Evolutionary conservation across 2,888 invertebrate species (phyloP).

Genomic region (Alcis repandata): DNA sequence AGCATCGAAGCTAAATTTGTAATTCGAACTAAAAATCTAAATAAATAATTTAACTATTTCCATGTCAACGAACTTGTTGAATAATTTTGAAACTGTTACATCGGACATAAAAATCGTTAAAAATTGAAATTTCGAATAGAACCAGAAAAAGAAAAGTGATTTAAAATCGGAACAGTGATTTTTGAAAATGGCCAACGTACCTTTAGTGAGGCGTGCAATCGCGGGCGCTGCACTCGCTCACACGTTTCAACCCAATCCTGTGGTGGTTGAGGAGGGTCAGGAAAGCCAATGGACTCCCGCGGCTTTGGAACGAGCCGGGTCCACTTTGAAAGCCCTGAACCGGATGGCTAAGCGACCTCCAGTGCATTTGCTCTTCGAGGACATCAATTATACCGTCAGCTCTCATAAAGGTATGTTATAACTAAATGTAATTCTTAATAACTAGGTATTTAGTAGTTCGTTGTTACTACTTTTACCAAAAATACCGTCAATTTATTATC

Average conservation of each 20-base stretch:
- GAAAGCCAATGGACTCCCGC: conserved; percentile 81
- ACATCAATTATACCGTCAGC: conserved; percentile 84
- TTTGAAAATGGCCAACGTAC: conserved; percentile 70
- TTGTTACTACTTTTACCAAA: too few species aligned
- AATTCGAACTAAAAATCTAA: conserved; percentile 6
- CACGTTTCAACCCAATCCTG: conserved; percentile 54
- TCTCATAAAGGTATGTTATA: conserved; percentile 71
- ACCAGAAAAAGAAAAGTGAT: conserved; percentile 9
- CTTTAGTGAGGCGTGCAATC: conserved; percentile 77
- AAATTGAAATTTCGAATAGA: neutral
- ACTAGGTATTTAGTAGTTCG: too few species aligned
- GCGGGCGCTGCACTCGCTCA: conserved; percentile 75
- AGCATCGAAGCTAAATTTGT: neutral
- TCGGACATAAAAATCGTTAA: neutral
- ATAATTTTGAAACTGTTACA: neutral
- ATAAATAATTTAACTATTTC: conserved; percentile 11
- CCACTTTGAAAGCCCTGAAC: conserved; percentile 82
- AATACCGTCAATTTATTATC: too few species aligned
- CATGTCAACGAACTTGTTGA: neutral
- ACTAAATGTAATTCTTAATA: too few species aligned
- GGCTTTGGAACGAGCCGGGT: conserved; percentile 80
- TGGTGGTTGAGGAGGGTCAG: conserved; percentile 58
- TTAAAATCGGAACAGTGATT: conserved; percentile 13
- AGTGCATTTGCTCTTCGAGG: conserved; percentile 87
- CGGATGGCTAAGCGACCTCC: conserved; percentile 87